Conservation (phyloP, 30 jellyfish, hydroid and myxozoan genomes). For the Hydractinia echinata region DNA sequence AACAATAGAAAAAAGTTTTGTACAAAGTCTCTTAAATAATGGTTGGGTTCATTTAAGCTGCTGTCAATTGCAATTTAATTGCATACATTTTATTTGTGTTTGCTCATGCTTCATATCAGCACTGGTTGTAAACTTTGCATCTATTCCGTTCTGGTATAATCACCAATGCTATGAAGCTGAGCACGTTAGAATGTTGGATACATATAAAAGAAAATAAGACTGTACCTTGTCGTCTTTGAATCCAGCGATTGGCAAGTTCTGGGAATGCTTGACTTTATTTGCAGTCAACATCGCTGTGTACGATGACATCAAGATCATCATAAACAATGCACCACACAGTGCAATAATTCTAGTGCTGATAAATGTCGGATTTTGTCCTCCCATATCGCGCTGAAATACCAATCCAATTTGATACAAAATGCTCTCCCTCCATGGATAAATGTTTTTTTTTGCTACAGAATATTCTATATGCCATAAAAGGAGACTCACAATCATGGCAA, state of each 20-base stretch:
- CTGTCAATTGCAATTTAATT: too few relatives aligned
- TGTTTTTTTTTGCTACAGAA: background rate
- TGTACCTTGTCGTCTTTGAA: constrained; percentile 23
- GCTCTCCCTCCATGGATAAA: background rate
- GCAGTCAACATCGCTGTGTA: constrained; percentile 32
- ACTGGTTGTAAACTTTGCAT: too few relatives aligned
- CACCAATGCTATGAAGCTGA: too few relatives aligned
- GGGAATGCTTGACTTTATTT: constrained; percentile 4
- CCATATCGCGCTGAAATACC: constrained; percentile 27
- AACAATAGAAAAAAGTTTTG: too few relatives aligned
- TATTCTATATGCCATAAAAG: background rate
- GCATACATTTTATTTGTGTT: too few relatives aligned
- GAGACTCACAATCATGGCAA: background rate
- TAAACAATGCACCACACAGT: background rate
- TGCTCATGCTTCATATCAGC: too few relatives aligned
- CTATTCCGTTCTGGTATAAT: too few relatives aligned
- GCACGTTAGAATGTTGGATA: background rate
- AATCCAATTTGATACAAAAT: constrained; percentile 9
- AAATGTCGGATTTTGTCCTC: constrained; percentile 9
- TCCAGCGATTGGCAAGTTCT: background rate
- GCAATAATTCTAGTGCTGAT: background rate
- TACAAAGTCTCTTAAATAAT: too few relatives aligned
- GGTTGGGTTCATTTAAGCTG: too few relatives aligned
- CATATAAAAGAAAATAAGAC: too few relatives aligned
- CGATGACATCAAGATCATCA: constrained; percentile 25